phyloP scores from a whole-genome alignment of 2,888 invertebrate genomes.

The Sinodicranocentrus sp. region DNA sequence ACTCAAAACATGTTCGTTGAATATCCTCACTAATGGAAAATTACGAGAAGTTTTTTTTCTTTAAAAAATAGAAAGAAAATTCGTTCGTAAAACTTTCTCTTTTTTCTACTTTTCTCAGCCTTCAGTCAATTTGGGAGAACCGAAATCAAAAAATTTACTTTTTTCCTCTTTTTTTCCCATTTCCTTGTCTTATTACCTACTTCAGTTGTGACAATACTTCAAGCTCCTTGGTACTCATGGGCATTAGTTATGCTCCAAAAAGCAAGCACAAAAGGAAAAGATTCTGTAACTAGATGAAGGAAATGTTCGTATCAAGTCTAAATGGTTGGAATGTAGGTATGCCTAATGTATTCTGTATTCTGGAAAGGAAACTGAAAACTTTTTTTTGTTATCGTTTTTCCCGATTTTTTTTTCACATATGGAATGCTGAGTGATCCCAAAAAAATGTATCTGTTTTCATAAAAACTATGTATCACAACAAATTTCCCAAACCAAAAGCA shows the following conservation, averaged over 20 bases:
- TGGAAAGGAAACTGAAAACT: slow-evolving; percentile 25
- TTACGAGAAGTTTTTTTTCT: slow-evolving; percentile 41
- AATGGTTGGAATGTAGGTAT: too few species aligned
- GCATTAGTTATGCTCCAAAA: slow-evolving; percentile 52
- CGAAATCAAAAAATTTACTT: slow-evolving; percentile 55
- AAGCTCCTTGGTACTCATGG: not conserved
- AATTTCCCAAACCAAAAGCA: slow-evolving; percentile 46
- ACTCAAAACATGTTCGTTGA: slow-evolving; percentile 36
- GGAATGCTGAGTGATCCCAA: slow-evolving; percentile 30
- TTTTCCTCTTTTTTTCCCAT: too few species aligned
- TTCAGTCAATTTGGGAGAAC: slow-evolving; percentile 35
- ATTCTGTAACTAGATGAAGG: slow-evolving; percentile 13
- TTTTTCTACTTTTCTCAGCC: slow-evolving; percentile 26
- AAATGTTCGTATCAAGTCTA: too few species aligned
- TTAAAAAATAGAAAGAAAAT: not conserved
- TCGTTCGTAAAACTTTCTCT: not conserved
- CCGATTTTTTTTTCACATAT: slow-evolving; percentile 23
- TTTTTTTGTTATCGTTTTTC: slow-evolving; percentile 20
- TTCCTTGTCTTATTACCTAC: not conserved
- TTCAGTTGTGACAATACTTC: not conserved
- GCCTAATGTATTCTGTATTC: not conserved
- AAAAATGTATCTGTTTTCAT: slow-evolving; percentile 48
- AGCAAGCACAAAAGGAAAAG: slow-evolving; percentile 34
- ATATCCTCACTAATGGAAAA: slow-evolving; percentile 41
- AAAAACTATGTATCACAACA: slow-evolving; percentile 43